Base-by-base conservation (phyloP, 2,888 invertebrate species). In the Lordiphosa fenestrarum region DNA sequence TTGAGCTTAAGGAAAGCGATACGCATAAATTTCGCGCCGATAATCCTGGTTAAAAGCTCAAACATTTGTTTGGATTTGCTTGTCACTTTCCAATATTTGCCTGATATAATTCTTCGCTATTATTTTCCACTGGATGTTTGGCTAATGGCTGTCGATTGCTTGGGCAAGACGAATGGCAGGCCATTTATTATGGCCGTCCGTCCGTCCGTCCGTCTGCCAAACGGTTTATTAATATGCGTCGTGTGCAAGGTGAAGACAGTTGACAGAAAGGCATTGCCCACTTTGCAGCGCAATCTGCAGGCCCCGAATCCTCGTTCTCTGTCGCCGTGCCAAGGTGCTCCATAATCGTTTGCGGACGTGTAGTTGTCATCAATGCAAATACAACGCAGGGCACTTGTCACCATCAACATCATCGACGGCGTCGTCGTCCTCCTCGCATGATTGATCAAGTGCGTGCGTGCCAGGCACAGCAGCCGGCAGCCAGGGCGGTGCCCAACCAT, bases 391-490 rank as follows among this genome's bases (percentile, higher is more conserved):
- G 59, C 50, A 72, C 73, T 78, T 78, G 76, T 78, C 76, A 75
- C 65, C 66, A 58, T 40, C 63, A 47, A 25, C 40, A n/a, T 38
- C 38, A 48, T 30, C 37, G 46, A 37, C 36, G 44, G 44, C 48
- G 30, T 38, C 41, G 33, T 40, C 72, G 51, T 69, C 65, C 59
- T 56, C 46, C 53, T 74, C 76, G 74, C 80, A 76, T 81, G 80
- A 81, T 81, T 81, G 80, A 81, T 81, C 80, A 82, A 81, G 82
- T 80, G 74, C 66, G 77, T 77, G 82, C 78, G 76, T 76, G 76
- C 59, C 65, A 40, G 68, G 71, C 66, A 77, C 80, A 76, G 75
- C 66, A 62, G 61, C 60, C 72, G 66, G 71, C 56, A 19, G 46
- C 38, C 30, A 25, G 19, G 52, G 63, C 64, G 70, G 51, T 67